phyloP scores from a whole-genome alignment of 2,888 invertebrate genomes.

The Capitulum mitella region DNA sequence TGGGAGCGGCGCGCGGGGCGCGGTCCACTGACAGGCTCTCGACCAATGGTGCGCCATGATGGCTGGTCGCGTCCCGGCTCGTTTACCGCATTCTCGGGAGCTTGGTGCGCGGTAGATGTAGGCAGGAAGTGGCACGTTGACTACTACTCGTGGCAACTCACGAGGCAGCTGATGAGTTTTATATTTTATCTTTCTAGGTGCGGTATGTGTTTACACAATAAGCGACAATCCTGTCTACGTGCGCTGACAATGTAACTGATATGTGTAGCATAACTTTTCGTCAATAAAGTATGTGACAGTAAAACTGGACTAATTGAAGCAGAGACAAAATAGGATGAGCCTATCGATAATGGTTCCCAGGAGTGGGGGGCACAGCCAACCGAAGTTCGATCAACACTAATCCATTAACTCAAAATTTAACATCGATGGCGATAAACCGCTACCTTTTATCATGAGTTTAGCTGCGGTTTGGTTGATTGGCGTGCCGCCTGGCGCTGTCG shows the following conservation, averaged over 20 bases:
- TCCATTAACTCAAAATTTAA: no score
- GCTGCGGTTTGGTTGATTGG: no score
- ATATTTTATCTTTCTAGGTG: slow-evolving; percentile 15
- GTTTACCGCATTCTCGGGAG: background rate
- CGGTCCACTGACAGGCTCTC: background rate
- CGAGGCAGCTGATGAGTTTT: slow-evolving; percentile 10
- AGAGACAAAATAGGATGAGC: no score
- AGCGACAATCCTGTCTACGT: background rate
- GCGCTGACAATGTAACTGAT: slow-evolving; percentile 7
- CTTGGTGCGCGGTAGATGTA: background rate
- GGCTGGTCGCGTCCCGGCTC: background rate
- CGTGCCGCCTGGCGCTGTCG: no score
- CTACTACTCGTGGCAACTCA: background rate
- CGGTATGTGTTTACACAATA: background rate
- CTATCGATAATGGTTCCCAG: no score
- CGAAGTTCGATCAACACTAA: no score
- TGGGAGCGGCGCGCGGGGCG: background rate
- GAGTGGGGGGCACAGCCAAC: no score
- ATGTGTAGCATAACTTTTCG: background rate
- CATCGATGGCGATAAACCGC: no score
- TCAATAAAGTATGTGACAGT: slow-evolving; percentile 1
- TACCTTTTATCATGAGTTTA: no score
- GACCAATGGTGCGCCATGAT: background rate
- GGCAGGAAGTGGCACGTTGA: background rate
- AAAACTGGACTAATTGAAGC: no score